These are phyloP conservation scores for Macrotis lagotis DNA, from an alignment of 2,113 vertebrate genomes.

Conservation along the genomic window DNA sequence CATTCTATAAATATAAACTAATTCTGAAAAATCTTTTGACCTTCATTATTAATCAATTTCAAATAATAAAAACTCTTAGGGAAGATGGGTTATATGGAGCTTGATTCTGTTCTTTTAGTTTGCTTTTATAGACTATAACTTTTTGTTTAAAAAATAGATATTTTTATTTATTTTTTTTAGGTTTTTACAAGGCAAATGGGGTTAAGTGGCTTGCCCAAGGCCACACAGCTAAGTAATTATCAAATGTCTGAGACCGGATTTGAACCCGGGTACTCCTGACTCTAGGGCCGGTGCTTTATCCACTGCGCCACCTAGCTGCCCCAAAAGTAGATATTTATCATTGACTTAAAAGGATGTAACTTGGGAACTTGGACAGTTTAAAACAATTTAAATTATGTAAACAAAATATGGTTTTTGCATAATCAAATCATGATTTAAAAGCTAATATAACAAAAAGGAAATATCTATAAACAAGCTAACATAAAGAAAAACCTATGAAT, in stretches of 20 bases:
- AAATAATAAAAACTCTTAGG: not conserved
- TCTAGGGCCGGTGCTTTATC: no score
- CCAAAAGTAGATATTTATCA: not conserved
- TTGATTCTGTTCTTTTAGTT: rapidly evolving
- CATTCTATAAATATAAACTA: not conserved
- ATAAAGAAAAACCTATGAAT: no score
- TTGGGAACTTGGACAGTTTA: not conserved
- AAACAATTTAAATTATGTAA: not conserved
- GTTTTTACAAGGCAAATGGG: no score
- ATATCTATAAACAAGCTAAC: not conserved
- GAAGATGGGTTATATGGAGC: not conserved
- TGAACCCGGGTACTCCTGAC: no score
- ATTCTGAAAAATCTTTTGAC: not conserved
- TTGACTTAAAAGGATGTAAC: not conserved
- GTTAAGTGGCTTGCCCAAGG: no score
- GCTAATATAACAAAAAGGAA: not conserved
- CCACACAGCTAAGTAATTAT: no score
- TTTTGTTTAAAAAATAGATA: constrained; percentile 14
- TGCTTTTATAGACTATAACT: not conserved
- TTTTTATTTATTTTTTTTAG: no score
- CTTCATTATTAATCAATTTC: not conserved
- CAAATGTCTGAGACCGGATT: no score
- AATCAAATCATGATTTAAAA: not conserved
- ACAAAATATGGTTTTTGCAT: not conserved
- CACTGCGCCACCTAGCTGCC: no score